Base-by-base conservation (phyloP, 2,888 invertebrate genomes). In the Celastrina argiolus region DNA sequence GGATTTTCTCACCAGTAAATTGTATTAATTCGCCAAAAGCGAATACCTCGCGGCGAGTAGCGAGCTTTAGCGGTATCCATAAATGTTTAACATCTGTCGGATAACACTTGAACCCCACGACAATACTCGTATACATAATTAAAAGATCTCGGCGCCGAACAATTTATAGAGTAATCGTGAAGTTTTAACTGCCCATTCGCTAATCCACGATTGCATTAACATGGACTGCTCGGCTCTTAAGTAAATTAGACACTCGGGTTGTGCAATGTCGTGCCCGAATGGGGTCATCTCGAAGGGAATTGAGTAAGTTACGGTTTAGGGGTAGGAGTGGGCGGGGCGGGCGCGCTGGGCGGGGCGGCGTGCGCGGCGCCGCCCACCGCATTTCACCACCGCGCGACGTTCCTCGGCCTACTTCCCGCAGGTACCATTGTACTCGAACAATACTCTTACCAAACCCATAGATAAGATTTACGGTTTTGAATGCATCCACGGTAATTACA, bases 291-390 rank as follows among this genome's bases (percentile, higher is more conserved):
- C 80, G 88, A 77, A 81, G 84, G 83, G 61, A 83, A 80, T 74
- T 75, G 75, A 72, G 76, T 87, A 81, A 82, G 87, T 83, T 87
- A 89, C 78, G 66, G 72, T 74, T 75, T 78, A 75, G 75, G 78
- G 78, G 80, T 83, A 83, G 74, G 76, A 78, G 76, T 77, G 75
- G 78, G 78, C 78, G 81, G 81, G 83, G 87, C 87, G 87, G 88
- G 90, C 87, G 82, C 85, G 85, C 87, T 85, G 87, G 88, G 87
- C 87, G 88, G 86, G 76, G 85, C 88, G 81, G 85, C 88, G 86
- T 87, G 87, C 81, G 71, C 84, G 83, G 85, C 80, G 80, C 88
- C 87, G 85, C 89, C 88, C 84, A 87, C 83, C 79, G 69, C 84
- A 85, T 90, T 90, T 89, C 90, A 88, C 89, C 90, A 90, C 78